phyloP scores from a whole-genome alignment of 2,888 invertebrate species.

The Ichneumoninae sp. region DNA sequence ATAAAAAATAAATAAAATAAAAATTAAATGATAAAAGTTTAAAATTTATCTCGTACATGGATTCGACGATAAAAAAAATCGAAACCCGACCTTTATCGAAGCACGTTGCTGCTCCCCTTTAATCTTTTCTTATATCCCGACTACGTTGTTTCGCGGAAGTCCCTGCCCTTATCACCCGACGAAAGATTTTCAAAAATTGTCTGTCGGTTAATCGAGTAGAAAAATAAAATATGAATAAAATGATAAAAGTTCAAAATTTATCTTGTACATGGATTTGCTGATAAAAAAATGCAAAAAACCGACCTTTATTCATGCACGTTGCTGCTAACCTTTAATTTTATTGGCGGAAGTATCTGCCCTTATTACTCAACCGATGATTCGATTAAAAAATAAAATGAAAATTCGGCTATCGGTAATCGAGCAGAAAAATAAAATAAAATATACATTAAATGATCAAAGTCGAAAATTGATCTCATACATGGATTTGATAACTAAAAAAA shows the following conservation, averaged over 20 bases:
- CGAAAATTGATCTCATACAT: background rate
- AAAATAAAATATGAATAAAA: background rate
- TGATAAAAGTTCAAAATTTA: background rate
- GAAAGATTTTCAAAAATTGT: background rate
- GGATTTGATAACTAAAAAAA: background rate
- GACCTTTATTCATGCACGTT: too few species aligned
- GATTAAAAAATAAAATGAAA: background rate
- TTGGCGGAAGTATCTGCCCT: background rate
- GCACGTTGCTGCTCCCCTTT: background rate
- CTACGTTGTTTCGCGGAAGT: background rate
- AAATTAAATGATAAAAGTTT: background rate
- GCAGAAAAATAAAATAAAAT: background rate
- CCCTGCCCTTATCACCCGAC: background rate
- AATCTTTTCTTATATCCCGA: background rate
- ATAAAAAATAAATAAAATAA: background rate
- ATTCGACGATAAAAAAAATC: background rate
- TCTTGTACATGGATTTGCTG: background rate
- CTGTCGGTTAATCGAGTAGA: too few species aligned
- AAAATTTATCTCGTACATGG: background rate
- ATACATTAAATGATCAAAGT: background rate
- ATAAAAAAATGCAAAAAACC: background rate
- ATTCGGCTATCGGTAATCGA: background rate
- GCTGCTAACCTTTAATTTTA: background rate
- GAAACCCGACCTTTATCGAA: background rate
- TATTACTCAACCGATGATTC: background rate